Evolutionary conservation across 1,140 invertebrate genomes (phyloP), one percentile per base, ranked within the genome.

Genomic region (Apis laboriosa): DNA sequence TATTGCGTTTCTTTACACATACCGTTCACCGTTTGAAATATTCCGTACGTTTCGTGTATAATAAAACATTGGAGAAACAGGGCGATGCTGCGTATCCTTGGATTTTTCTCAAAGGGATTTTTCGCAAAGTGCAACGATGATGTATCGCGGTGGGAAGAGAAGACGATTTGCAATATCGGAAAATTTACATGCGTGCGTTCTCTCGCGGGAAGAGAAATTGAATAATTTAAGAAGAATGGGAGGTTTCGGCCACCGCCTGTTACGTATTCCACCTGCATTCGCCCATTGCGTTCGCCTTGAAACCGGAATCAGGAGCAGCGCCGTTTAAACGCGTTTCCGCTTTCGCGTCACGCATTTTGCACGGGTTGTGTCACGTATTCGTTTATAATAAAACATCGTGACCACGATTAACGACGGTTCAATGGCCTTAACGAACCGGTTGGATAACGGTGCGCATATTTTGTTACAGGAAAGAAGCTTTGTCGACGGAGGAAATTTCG

Each of bases 231-330:
- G 56, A 55, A 49, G 55, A 53, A 24, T 13, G 63, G 9, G 24
- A 24, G 24, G 51, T 1, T 2, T n/a, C 67, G n/a, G 4, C 51
- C 73, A 28, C 72, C 34, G 24, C 11, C 1, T 43, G 3, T 77
- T 66, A 66, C 19, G 51, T 77, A 77, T 77, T 77, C 75, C 60
- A n/a, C 51, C 53, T 66, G 75, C 61, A 19, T 55, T 43, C 34
- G 19, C 24, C 11, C 9, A 34, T 7, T 43, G 34, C 34, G 24
- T 53, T 66, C 21, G 28, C 28, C 61, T 77, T 66, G 75, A 49
- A 73, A 66, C 19, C 51, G 53, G 43, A 76, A 76, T 53, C 75
- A 77, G 49, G 19, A 66, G 66, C 75, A 66, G 66, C 51, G 34
- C 21, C 51, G 15, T 12, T 77, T 60, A 28, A 53, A 13, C 51